phyloP scores from a whole-genome alignment of 1,140 invertebrate genomes.

The Lethrus apterus region DNA sequence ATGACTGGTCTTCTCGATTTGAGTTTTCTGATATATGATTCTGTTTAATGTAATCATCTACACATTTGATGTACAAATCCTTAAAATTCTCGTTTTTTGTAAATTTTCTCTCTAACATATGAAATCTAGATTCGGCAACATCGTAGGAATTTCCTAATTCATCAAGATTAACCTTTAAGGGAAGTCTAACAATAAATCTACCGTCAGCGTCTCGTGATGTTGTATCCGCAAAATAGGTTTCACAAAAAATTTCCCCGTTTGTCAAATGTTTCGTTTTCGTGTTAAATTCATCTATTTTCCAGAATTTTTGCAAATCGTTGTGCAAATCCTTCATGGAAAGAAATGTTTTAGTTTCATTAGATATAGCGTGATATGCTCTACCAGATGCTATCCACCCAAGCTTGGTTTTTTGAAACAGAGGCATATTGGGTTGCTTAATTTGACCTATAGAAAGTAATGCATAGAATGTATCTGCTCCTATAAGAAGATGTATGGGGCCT shows the following conservation, averaged over 20 bases:
- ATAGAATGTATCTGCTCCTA: background rate
- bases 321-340: no score
- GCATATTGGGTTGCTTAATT: background rate
- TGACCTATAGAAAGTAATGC: slow-evolving; percentile 5
- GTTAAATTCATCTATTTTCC: slow-evolving; percentile 8
- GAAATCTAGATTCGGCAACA: slow-evolving; percentile 1
- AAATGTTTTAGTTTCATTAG: no score
- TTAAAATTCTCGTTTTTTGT: no score
- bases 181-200: slow-evolving; percentile 14
- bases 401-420: slow-evolving; percentile 18
- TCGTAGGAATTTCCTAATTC: slow-evolving; percentile 11
- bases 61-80: no score
- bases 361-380: background rate
- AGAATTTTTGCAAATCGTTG: slow-evolving; percentile 5
- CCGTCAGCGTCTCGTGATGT: slow-evolving; percentile 8
- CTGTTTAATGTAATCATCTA: no score
- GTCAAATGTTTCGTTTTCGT: background rate
- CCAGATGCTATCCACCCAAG: slow-evolving; percentile 21
- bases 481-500: background rate
- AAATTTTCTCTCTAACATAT: slow-evolving; percentile 6
- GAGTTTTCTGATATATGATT: no score
- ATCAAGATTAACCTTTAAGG: slow-evolving; percentile 5
- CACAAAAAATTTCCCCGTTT: slow-evolving; percentile 4
- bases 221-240: slow-evolving; percentile 4
- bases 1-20: no score